Base-by-base conservation (phyloP, 35 echinoderm and acorn worm genomes). In the Heliocidaris erythrogramma region DNA sequence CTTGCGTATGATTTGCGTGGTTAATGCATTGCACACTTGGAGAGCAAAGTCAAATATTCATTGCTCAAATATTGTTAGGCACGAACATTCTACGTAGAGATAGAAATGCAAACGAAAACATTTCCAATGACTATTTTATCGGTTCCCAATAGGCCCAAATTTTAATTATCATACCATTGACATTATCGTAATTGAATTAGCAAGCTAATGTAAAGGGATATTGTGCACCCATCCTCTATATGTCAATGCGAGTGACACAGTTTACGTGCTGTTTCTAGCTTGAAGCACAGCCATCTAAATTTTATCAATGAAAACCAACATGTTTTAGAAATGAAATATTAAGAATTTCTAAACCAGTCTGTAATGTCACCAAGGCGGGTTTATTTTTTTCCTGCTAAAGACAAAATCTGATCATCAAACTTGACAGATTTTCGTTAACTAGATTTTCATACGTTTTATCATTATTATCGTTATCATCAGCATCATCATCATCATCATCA, bases 381-480 rank as follows among this genome's bases (percentile, higher is more conserved):
- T 42, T 42, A 42, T 42, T 42, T 0, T 42, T 42, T 42, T 3
- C 35, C 0, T 1, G 35, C 35, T 42, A 42, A 42, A 42, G 35
- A 42, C 35, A 42, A 42, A 42, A 3, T 42, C 0, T 42, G 35
- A 42, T 42, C 35, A 42, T 42, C 3, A 42, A 0, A 42, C 0
- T 42, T 42, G 35, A 42, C 3, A 42, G 35, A 42, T 42, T 42
- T 42, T 42, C 35, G n/a, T n/a, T n/a, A n/a, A n/a, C n/a, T 42
- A 42, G 35, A 42, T 42, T 42, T 42, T 42, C 35, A 42, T 42
- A 42, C 35, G 35, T 42, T 0, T 94, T 31, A 85, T 84, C 18
- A 47, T 85, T 14, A 85, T 94, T 16, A 35, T 85, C 17, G 85
- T 94, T 3, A 94, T 30, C 13, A 85, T 85, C 24, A 94, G 85